A percentile compares a stretch with the other conserved stretches of the same genome.
phyloP scores from a whole-genome alignment of 2,888 invertebrate species.

The Apamea monoglypha region DNA sequence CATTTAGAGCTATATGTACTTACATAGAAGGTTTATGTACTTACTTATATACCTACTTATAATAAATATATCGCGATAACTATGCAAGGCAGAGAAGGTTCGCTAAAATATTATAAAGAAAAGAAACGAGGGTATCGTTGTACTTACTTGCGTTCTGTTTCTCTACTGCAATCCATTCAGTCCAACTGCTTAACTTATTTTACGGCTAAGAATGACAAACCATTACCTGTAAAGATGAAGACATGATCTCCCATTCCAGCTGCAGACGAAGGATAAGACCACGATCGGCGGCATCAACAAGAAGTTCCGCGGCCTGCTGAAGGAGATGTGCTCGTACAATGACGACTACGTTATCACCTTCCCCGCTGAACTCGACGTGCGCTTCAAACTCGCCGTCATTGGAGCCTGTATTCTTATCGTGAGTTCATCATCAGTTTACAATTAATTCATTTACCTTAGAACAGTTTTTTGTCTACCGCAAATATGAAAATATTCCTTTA shows the following conservation, averaged over 20 bases:
- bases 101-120: neutral
- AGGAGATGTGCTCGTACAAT: constrained; percentile 54
- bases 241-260: constrained; percentile 58
- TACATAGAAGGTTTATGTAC: neutral
- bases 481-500: too few species aligned
- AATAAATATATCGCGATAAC: neutral
- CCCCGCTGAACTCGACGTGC: constrained; percentile 72
- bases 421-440: constrained; percentile 39
- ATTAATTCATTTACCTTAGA: neutral
- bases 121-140: neutral
- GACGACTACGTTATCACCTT: constrained; percentile 74
- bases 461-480: too few species aligned
- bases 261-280: constrained; percentile 70
- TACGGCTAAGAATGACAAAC: neutral
- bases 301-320: constrained; percentile 67
- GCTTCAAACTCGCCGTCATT: constrained; percentile 75
- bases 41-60: neutral
- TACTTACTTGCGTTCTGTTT: neutral
- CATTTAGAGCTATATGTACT: neutral
- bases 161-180: neutral
- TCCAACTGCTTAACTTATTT: neutral
- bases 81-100: neutral
- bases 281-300: constrained; percentile 70
- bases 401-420: constrained; percentile 75
- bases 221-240: neutral